phyloP scores from a whole-genome alignment of 2,888 invertebrate genomes.

The Panzeria rudis region DNA sequence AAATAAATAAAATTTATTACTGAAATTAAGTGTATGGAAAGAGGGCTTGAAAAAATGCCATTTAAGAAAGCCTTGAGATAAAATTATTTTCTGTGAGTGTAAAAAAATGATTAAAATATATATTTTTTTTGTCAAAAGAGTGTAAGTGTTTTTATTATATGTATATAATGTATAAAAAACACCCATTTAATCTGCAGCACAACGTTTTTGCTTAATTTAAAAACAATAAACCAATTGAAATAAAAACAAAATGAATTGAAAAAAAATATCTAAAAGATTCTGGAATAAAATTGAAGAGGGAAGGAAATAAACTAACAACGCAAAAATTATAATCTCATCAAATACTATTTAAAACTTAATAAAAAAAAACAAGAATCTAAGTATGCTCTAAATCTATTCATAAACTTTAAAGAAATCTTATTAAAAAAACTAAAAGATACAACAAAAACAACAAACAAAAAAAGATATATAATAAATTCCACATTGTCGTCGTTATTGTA shows the following conservation, averaged over 20 bases:
- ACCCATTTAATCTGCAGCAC: neutral
- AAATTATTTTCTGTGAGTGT: neutral
- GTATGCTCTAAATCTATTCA: conserved; percentile 36
- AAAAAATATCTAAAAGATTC: neutral
- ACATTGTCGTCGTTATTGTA: conserved; percentile 46
- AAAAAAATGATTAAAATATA: neutral
- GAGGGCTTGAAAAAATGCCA: conserved; percentile 1
- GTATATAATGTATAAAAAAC: neutral
- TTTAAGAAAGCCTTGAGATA: neutral
- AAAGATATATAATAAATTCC: conserved; percentile 57
- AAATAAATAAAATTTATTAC: conserved; percentile 10
- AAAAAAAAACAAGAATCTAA: conserved; percentile 29
- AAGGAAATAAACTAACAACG: neutral
- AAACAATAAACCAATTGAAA: neutral
- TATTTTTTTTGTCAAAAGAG: neutral
- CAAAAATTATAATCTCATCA: conserved; percentile 54
- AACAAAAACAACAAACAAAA: conserved; percentile 23
- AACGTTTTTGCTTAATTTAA: neutral
- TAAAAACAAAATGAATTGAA: conserved; percentile 3
- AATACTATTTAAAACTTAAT: conserved; percentile 32
- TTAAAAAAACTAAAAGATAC: conserved; percentile 28
- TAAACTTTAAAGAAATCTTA: conserved; percentile 40
- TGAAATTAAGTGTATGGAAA: neutral
- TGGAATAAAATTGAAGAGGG: neutral
- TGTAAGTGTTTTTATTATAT: conserved; percentile 29